phyloP scores from a whole-genome alignment of 2,797 vertebrate species.

The Carcharodon carcharias region DNA sequence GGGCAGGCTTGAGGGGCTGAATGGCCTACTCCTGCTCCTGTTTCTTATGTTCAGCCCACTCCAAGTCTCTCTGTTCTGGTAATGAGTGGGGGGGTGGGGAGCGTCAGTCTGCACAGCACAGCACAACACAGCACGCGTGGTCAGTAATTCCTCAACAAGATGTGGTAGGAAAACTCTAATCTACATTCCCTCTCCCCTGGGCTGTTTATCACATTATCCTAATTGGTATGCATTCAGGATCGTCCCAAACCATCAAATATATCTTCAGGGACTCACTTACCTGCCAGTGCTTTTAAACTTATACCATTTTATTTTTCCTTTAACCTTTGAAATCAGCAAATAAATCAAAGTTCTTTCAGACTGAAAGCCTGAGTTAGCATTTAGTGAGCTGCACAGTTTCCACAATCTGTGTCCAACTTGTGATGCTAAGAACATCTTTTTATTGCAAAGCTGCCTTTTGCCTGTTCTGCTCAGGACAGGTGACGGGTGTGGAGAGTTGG shows the following conservation, averaged over 20 bases:
- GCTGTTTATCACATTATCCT: neutral
- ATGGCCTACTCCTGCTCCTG: too few relatives aligned
- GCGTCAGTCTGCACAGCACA: neutral
- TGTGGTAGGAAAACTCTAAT: neutral
- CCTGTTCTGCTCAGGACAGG: neutral
- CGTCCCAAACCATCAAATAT: neutral
- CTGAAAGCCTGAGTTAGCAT: conserved; percentile 17
- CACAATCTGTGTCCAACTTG: neutral
- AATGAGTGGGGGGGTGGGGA: neutral
- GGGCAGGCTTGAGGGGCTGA: too few relatives aligned
- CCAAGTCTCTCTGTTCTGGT: neutral
- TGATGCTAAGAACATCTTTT: neutral
- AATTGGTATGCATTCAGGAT: conserved; percentile 13
- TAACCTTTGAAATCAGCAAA: conserved; percentile 22
- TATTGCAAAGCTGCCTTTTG: neutral
- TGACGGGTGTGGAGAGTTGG: neutral
- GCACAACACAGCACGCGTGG: neutral
- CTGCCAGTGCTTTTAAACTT: conserved; percentile 15
- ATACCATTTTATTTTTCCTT: conserved; percentile 24
- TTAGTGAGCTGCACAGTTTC: neutral
- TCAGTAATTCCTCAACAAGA: neutral
- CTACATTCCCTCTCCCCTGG: neutral
- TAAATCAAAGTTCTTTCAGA: conserved; percentile 18
- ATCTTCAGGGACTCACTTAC: conserved; percentile 9
- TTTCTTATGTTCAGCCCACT: neutral